Conservation (phyloP, 2,888 invertebrate genomes). For the Noctua janthe region DNA sequence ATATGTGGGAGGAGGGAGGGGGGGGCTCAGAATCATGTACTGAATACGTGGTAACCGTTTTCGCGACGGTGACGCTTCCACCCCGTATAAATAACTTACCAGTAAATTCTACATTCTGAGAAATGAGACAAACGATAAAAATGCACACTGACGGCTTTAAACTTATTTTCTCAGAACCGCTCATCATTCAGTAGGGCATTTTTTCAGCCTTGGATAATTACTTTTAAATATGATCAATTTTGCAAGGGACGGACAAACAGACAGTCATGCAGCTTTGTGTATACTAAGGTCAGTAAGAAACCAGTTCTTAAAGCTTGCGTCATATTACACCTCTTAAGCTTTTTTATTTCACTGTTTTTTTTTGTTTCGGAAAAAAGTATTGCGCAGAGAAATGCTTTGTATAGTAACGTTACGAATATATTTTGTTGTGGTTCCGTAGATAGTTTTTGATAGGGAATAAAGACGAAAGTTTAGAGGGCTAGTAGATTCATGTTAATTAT, state of each 20-base stretch:
- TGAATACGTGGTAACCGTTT: no score
- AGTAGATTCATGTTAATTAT: no score
- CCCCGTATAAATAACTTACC: background rate
- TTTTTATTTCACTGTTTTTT: slow-evolving; percentile 68
- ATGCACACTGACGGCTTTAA: no score
- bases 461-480: no score
- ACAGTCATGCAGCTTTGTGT: slow-evolving; percentile 10
- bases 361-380: slow-evolving; percentile 61
- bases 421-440: slow-evolving; percentile 53
- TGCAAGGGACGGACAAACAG: slow-evolving; percentile 43
- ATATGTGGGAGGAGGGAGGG: no score
- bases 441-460: background rate
- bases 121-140: background rate
- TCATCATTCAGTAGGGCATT: background rate
- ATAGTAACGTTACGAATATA: slow-evolving; percentile 54
- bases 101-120: background rate
- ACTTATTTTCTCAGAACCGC: background rate
- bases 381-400: slow-evolving; percentile 76
- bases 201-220: background rate
- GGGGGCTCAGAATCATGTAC: no score
- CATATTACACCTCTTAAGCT: slow-evolving; percentile 72
- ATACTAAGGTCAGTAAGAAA: slow-evolving; percentile 64
- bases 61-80: no score
- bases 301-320: slow-evolving; percentile 74
- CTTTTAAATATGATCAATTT: background rate